phyloP scores from a whole-genome alignment of 2,888 invertebrate genomes.

The Steinernema hermaphroditum region DNA sequence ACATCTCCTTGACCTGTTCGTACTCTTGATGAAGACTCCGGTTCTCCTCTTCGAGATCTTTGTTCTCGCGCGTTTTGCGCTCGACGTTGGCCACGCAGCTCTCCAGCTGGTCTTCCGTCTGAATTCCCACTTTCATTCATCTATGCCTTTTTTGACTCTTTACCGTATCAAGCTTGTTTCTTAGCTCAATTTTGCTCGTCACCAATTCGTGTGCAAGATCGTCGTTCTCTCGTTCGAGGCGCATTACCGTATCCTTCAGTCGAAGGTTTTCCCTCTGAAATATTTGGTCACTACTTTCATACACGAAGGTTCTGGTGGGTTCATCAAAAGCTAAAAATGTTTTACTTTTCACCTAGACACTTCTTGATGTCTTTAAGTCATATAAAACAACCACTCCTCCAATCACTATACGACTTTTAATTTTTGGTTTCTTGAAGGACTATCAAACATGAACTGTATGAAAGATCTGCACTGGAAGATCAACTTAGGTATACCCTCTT shows the following conservation, averaged over 20 bases:
- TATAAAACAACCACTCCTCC: too few species aligned
- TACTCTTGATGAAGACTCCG: conserved; percentile 73
- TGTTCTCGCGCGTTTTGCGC: conserved; percentile 69
- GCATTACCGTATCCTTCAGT: conserved; percentile 69
- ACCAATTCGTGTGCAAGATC: conserved; percentile 72
- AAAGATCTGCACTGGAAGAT: too few species aligned
- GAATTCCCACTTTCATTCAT: conserved; percentile 34
- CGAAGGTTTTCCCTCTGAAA: conserved; percentile 56
- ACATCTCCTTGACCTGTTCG: conserved; percentile 72
- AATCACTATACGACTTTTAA: too few species aligned
- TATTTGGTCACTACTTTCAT: not conserved
- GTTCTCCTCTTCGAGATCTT: conserved; percentile 77
- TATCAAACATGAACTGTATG: too few species aligned
- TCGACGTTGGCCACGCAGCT: conserved; percentile 68
- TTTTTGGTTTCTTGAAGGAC: too few species aligned
- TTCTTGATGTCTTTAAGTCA: too few species aligned
- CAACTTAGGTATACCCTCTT: too few species aligned
- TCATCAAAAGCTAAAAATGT: too few species aligned
- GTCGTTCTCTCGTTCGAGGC: conserved; percentile 73
- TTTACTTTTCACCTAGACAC: not conserved
- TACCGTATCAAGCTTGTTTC: conserved; percentile 70
- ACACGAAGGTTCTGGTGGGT: too few species aligned
- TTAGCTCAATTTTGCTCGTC: conserved; percentile 71
- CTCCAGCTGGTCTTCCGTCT: conserved; percentile 70
- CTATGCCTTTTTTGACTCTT: conserved; percentile 31